A percentile compares a stretch with the other conserved stretches of the same genome.
Conservation (phyloP, 53 echinoderm and acorn worm genomes). For the Patiria pectinifera region DNA sequence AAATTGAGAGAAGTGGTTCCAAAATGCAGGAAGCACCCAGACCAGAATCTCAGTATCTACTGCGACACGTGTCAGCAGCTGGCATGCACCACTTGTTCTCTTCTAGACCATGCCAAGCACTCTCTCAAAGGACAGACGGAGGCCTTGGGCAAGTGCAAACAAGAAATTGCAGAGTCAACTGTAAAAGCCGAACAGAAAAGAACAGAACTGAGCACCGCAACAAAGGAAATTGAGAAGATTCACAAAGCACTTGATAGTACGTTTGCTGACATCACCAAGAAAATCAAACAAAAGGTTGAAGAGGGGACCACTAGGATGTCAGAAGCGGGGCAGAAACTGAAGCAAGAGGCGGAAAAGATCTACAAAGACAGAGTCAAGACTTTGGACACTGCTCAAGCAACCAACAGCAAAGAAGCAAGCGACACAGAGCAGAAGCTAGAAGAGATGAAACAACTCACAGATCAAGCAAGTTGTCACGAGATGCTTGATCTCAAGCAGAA, state of each 20-base stretch:
- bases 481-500: not conserved
- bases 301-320: not conserved
- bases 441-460: not conserved
- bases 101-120: not conserved
- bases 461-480: not conserved
- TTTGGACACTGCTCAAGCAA: not conserved
- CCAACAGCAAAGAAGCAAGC: not conserved
- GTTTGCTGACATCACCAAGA: not conserved
- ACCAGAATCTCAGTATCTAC: too few species aligned
- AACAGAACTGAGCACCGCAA: not conserved
- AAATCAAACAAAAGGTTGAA: constrained; percentile 1
- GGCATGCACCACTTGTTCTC: not conserved
- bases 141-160: constrained; percentile 20
- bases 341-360: constrained; percentile 12
- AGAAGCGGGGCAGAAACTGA: not conserved
- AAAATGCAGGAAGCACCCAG: not conserved
- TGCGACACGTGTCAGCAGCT: not conserved
- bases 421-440: not conserved
- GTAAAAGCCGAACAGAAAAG: not conserved
- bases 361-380: constrained; percentile 1
- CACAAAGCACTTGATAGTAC: not conserved
- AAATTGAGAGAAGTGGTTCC: constrained; percentile 1
- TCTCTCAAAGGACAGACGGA: not conserved
- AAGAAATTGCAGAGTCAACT: not conserved
- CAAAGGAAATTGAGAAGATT: not conserved